phyloP scores from a whole-genome alignment of 1,140 invertebrate species.

The Hycleus cichorii region DNA sequence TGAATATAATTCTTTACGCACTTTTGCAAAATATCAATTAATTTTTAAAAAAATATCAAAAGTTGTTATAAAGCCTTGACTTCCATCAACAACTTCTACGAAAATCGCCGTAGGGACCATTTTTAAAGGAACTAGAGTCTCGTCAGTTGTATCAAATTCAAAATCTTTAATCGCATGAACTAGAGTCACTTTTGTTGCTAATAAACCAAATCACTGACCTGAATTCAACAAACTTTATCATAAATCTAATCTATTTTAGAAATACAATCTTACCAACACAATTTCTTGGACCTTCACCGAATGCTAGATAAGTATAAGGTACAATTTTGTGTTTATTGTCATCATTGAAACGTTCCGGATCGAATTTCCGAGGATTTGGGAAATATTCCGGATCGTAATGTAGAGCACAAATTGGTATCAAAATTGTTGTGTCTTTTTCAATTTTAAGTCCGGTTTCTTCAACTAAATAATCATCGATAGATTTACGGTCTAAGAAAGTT shows the following conservation, averaged over 20 bases:
- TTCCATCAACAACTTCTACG: no score
- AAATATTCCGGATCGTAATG: constrained; percentile 53
- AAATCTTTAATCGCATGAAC: constrained; percentile 1
- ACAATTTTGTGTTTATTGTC: constrained; percentile 47
- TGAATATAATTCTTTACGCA: no score
- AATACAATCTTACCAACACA: no score
- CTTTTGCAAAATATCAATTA: no score
- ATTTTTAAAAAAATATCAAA: no score
- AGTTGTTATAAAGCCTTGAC: no score
- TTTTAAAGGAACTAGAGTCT: neutral
- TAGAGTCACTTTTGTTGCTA: constrained; percentile 1
- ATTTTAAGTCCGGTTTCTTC: constrained; percentile 42
- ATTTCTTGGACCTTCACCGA: no score
- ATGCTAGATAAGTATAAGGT: constrained; percentile 26
- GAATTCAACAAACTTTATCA: neutral
- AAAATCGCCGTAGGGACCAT: no score
- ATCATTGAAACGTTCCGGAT: constrained; percentile 43
- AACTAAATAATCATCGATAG: constrained; percentile 41
- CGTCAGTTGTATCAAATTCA: neutral
- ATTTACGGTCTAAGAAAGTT: constrained; percentile 7
- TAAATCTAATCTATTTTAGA: no score
- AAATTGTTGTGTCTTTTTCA: constrained; percentile 45
- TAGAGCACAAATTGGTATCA: constrained; percentile 52
- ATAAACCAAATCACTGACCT: constrained; percentile 1
- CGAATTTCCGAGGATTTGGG: constrained; percentile 54